Percentiles rank a stretch among this genome's conserved stretches.
These are phyloP conservation scores for Epizoanthus illoricatus DNA, from an alignment of 92 coral and sea anemone genomes.

Conservation along the genomic window DNA sequence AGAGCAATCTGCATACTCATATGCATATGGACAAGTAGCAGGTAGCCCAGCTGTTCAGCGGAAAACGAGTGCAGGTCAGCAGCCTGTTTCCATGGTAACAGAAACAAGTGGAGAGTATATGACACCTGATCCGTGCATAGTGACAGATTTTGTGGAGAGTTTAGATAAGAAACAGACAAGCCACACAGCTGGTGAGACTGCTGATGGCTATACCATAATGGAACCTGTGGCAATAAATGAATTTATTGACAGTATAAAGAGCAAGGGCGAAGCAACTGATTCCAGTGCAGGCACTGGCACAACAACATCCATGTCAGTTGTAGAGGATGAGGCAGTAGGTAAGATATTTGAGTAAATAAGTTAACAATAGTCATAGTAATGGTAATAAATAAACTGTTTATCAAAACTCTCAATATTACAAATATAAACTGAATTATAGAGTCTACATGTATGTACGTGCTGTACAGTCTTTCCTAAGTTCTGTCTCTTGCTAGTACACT, in stretches of 20 bases:
- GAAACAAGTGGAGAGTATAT: conserved; percentile 25
- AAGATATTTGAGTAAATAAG: neutral
- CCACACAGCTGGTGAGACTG: neutral
- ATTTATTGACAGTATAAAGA: neutral
- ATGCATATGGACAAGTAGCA: conserved; percentile 59
- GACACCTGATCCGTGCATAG: conserved; percentile 46
- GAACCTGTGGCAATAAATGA: neutral
- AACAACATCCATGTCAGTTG: neutral
- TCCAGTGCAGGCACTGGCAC: conserved; percentile 21
- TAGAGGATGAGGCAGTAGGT: conserved; percentile 9
- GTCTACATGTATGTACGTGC: too few relatives aligned
- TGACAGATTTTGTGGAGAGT: conserved; percentile 56
- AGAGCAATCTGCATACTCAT: conserved; percentile 70
- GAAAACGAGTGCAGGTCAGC: neutral
- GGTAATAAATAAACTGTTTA: neutral
- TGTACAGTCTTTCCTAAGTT: too few relatives aligned
- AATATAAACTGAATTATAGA: too few relatives aligned
- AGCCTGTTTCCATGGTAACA: conserved; percentile 30
- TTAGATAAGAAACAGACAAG: conserved; percentile 41
- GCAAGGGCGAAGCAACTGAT: neutral
- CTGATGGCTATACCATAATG: neutral
- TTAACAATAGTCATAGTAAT: neutral
- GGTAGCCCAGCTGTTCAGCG: conserved; percentile 19
- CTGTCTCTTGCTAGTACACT: too few relatives aligned
- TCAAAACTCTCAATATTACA: too few relatives aligned